Evolutionary conservation across 2,888 invertebrate species (phyloP).

Genomic region (Plebejus argus): DNA sequence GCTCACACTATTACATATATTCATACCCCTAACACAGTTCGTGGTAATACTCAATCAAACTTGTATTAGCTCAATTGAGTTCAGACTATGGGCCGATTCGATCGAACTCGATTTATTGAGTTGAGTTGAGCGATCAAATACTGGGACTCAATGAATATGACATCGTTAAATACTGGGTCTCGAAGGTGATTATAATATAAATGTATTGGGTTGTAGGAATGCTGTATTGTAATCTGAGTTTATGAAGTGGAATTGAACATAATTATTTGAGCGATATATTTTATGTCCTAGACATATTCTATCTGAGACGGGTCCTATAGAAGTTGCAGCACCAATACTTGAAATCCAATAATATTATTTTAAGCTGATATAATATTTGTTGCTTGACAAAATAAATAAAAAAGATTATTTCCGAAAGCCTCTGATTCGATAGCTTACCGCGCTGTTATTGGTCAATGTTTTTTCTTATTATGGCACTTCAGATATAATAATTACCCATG

Average conservation of each 20-base stretch:
- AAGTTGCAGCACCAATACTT: no score
- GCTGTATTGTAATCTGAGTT: no score
- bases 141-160: neutral
- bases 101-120: conserved; percentile 11
- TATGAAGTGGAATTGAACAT: neutral
- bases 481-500: no score
- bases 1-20: conserved; percentile 47
- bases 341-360: no score
- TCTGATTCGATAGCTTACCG: no score
- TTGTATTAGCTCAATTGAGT: conserved; percentile 19
- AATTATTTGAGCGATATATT: neutral
- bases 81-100: conserved; percentile 7
- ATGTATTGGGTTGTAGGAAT: neutral
- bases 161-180: neutral
- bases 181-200: neutral
- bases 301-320: no score
- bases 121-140: neutral
- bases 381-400: no score
- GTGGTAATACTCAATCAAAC: conserved; percentile 25
- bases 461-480: no score
- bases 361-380: no score
- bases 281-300: no score
- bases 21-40: conserved; percentile 52
- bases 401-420: no score
- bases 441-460: no score